Conservation (phyloP, 2,888 invertebrate species). For the Acleris laterana region DNA sequence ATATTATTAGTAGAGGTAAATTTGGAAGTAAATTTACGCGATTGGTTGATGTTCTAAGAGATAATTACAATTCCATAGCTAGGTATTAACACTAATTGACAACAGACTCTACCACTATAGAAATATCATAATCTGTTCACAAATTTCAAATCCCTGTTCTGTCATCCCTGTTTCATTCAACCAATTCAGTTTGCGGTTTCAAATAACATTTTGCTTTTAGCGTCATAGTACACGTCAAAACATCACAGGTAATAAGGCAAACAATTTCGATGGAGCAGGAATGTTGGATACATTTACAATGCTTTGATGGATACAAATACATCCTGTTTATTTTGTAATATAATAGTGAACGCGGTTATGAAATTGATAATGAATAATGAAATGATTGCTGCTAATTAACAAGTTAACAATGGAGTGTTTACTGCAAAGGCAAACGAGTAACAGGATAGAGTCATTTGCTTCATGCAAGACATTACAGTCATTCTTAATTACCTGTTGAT, state of each 20-base stretch:
- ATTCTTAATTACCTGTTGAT: neutral
- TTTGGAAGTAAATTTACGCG: no score
- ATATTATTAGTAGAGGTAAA: no score
- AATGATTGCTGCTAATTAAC: neutral
- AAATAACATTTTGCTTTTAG: neutral
- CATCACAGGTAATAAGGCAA: neutral
- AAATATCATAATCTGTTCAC: no score
- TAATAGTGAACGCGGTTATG: neutral
- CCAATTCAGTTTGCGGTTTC: neutral
- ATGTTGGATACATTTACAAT: neutral
- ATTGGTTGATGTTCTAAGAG: no score
- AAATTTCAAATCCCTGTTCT: no score
- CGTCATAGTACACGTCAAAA: neutral
- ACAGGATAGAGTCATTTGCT: neutral
- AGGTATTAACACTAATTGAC: no score
- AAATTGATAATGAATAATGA: neutral
- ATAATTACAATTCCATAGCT: no score
- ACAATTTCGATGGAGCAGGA: neutral
- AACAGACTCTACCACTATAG: no score
- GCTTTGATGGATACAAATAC: neutral
- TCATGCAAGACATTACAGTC: neutral
- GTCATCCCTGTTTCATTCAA: no score
- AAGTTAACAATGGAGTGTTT: neutral
- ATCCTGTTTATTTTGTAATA: constrained; percentile 2
- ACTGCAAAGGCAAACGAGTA: neutral